Conservation (phyloP, 2,113 vertebrate species). For the Fulica atra region DNA sequence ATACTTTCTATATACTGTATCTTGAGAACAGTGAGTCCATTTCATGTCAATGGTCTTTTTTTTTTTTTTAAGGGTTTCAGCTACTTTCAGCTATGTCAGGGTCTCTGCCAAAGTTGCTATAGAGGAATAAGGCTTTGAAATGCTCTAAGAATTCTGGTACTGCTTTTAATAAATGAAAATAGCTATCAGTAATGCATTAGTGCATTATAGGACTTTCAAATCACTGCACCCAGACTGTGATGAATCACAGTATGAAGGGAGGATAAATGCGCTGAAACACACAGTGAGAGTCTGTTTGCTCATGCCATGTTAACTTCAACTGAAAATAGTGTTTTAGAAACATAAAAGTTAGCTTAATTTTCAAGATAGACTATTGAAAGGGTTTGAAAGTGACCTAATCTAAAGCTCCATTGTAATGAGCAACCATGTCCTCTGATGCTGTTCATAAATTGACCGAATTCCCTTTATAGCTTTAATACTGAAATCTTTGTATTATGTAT, state of each 20-base stretch:
- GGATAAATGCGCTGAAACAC: conserved; percentile 35
- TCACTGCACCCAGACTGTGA: conserved; percentile 35
- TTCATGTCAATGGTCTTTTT: neutral
- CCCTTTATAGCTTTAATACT: neutral
- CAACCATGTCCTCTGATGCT: neutral
- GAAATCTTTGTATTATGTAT: neutral
- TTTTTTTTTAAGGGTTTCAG: neutral
- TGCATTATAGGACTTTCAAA: conserved; percentile 40
- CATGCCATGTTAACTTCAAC: neutral
- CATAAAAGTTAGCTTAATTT: neutral
- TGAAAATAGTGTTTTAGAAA: conserved; percentile 30
- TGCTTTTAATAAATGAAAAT: conserved; percentile 65
- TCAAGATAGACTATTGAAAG: neutral
- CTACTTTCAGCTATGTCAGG: conserved; percentile 37
- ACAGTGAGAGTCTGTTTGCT: conserved; percentile 45
- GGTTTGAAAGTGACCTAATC: neutral
- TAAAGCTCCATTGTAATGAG: conserved; percentile 6
- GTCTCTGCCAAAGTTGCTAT: conserved; percentile 9
- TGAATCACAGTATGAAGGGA: conserved; percentile 39
- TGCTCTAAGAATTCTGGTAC: conserved; percentile 18
- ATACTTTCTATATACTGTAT: neutral
- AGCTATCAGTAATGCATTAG: conserved; percentile 47
- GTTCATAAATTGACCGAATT: neutral
- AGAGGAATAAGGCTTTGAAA: conserved; percentile 51
- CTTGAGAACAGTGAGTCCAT: conserved; percentile 4